phyloP scores from a whole-genome alignment of 1,140 invertebrate genomes.

The Pogonomyrmex californicus region DNA sequence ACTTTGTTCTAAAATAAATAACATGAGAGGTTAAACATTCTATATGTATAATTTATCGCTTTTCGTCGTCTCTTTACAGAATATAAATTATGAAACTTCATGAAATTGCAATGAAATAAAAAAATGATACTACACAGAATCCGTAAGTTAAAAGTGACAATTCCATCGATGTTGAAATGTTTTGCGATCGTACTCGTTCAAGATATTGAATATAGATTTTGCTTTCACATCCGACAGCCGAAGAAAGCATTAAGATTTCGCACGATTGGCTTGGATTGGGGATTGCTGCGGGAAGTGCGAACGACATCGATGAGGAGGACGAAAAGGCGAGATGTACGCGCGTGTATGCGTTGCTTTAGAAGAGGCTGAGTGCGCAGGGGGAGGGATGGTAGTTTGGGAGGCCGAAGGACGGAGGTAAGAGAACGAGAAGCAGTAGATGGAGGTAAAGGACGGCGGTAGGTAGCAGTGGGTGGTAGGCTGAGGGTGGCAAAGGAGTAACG shows the following conservation, averaged over 20 bases:
- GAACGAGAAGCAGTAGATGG: constrained; percentile 70
- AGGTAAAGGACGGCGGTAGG: constrained; percentile 72
- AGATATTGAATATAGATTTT: constrained; percentile 13
- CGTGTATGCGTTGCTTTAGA: constrained; percentile 73
- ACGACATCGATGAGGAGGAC: constrained; percentile 50
- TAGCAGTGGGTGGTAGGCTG: constrained; percentile 74
- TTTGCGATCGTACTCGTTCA: neutral
- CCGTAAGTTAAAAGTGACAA: neutral
- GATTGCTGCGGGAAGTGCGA: constrained; percentile 74
- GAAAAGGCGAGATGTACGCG: constrained; percentile 53
- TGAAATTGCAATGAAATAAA: neutral
- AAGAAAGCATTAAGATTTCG: constrained; percentile 70
- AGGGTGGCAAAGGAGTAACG: constrained; percentile 71
- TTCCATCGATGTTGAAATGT: neutral
- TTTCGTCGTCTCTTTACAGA: neutral
- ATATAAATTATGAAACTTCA: neutral
- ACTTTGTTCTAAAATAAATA: neutral
- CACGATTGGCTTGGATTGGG: constrained; percentile 79
- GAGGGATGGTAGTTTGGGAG: constrained; percentile 60
- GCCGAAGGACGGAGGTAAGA: constrained; percentile 70
- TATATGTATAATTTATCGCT: neutral
- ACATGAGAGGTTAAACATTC: neutral
- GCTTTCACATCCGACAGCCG: constrained; percentile 3
- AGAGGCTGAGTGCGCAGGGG: constrained; percentile 70
- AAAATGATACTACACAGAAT: neutral